A percentile compares a stretch with the other conserved stretches of the same genome.
Evolutionary conservation across 2,797 vertebrate genomes (phyloP).

Genomic region (Fringilla coelebs): DNA sequence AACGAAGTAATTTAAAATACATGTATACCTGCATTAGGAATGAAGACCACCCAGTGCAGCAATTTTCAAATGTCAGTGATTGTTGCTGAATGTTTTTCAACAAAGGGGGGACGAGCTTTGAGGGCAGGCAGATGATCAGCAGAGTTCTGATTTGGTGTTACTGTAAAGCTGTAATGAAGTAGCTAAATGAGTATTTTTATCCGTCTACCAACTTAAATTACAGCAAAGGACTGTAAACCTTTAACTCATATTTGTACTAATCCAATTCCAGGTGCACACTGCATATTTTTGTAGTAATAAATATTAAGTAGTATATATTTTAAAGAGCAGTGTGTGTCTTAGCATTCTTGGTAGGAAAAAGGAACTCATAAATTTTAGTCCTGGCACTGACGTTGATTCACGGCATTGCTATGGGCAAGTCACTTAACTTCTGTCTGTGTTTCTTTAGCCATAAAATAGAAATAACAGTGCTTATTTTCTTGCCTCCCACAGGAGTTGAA

Average conservation of each 20-base stretch:
- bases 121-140: neutral
- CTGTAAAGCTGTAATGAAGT: neutral
- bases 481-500: constrained; percentile 7
- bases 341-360: constrained; percentile 27
- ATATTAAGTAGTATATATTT: constrained; percentile 28
- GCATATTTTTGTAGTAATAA: constrained; percentile 47
- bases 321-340: constrained; percentile 11
- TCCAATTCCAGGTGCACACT: constrained; percentile 41
- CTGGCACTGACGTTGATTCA: constrained; percentile 11
- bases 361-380: constrained; percentile 40
- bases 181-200: neutral
- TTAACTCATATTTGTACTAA: constrained; percentile 27
- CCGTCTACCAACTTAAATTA: neutral
- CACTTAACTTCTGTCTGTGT: constrained; percentile 26
- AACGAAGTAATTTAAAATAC: neutral
- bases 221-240: neutral
- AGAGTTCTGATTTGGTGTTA: neutral
- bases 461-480: constrained; percentile 39
- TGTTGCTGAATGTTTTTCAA: neutral
- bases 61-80: neutral
- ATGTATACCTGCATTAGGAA: neutral
- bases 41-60: neutral
- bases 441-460: constrained; percentile 39
- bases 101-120: neutral
- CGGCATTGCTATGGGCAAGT: constrained; percentile 10